Base-by-base conservation (phyloP, 2,888 invertebrate species). In the Argynnis bischoffii region DNA sequence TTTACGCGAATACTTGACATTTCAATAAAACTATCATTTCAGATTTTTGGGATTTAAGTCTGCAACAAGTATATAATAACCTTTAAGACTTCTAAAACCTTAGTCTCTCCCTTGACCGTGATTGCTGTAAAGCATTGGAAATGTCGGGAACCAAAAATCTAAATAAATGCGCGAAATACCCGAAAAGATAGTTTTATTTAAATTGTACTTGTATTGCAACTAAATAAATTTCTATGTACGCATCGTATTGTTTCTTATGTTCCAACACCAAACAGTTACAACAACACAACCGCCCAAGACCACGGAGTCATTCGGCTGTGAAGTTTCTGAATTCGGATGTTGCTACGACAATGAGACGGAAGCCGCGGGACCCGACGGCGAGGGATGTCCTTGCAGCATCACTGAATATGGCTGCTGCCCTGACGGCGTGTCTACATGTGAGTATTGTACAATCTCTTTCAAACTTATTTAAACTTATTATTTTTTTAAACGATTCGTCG, bases 331-430 rank as follows among this genome's bases (percentile, higher is more conserved):
- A 57, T 95, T 94, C 76, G 98, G 98, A 15, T 98, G 98, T 79
- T 97, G 97, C 79, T 94, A 94, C 8, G 96, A 97, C 84, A 94
- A 94, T 16, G 87, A 89, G 46, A 95, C 94, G 0, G 79, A 85
- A 55, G 95, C 96, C 3, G 84, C 89, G 55, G 96, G 96, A 11
- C 93, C 94, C 2, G 91, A 95, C 73, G 94, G 94, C 67, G 93
- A 94, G 70, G 96, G 96, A 47, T 95, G 95, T 72, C 93, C 94
- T 11, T 95, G 96, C 75, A 90, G 91, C 8, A 84, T 89, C 63
- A 93, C 94, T 48, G 92, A 94, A 77, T 95, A 93, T 78, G 96
- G 96, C 64, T 97, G 97, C 83, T 97, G 97, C 78, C 94, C 95
- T 69, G 96, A 97, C 85, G 94, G 94, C 53, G 87, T 93, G 61